Base-by-base conservation (phyloP, 2,888 invertebrate genomes). In the Hedychridium roseum region DNA sequence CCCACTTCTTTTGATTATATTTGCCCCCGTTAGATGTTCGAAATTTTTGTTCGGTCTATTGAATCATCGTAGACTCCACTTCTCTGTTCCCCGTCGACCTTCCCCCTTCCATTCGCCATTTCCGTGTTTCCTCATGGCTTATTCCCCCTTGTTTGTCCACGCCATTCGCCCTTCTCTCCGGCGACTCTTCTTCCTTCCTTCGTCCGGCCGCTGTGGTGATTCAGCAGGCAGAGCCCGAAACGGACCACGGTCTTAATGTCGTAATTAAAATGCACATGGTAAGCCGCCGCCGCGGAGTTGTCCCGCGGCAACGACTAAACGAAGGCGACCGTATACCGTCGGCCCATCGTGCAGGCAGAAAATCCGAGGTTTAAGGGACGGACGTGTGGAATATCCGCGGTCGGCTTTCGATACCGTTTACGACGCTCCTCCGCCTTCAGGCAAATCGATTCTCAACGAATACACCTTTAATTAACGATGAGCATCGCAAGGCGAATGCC, bases 201-300 rank as follows among this genome's bases (percentile, higher is more conserved):
- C 27, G 15, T 14, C 34, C 15, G 17, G 18, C 34, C 30, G n/a
- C n/a, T n/a, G n/a, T n/a, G n/a, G n/a, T n/a, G n/a, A n/a, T n/a
- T n/a, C n/a, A 18, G 17, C 30, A 6, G 15, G 50, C 51, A 43
- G 56, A 57, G 46, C 28, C 43, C 47, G 50, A 57, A 66, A 63
- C 62, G 60, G 60, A 56, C 57, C 40, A 50, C 52, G 51, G 64
- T 63, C 64, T 71, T 66, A 71, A 72, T 70, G 64, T 64, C 64
- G 72, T 64, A 72, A 72, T 72, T 71, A 72, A 72, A 72, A 72
- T 72, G 70, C 71, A 71, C 70, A 68, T 58, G 66, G 68, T 66
- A 67, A 68, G 60, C 63, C 64, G 64, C 62, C 53, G 56, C 56
- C 53, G 54, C 55, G 49, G 44, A 60, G 62, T 56, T 63, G 62